Conservation (phyloP, 2,888 invertebrate species). For the Hyles lineata region DNA sequence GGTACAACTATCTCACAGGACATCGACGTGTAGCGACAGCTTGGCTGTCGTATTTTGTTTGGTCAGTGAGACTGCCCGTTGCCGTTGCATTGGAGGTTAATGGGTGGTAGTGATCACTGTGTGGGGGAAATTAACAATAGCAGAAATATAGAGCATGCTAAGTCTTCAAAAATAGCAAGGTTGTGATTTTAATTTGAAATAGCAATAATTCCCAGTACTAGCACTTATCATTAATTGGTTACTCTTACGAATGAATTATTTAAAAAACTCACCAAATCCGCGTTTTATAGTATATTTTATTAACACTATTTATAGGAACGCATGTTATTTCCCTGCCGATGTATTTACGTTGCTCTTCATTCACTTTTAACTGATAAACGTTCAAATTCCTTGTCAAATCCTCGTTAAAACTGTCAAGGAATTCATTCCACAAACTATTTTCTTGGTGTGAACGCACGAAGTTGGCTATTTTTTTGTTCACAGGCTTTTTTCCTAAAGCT, state of each 20-base stretch:
- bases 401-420: constrained; percentile 67
- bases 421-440: constrained; percentile 60
- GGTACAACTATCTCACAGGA: too few relatives aligned
- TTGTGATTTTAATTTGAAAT: too few relatives aligned
- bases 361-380: constrained; percentile 57
- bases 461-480: constrained; percentile 72
- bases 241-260: neutral
- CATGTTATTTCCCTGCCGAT: constrained; percentile 46
- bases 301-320: constrained; percentile 44
- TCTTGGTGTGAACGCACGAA: constrained; percentile 63
- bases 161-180: too few relatives aligned
- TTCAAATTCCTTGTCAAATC: constrained; percentile 73
- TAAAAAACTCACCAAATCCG: constrained; percentile 45
- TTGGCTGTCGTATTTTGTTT: too few relatives aligned
- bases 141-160: too few relatives aligned
- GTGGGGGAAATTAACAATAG: too few relatives aligned
- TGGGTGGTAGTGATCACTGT: too few relatives aligned
- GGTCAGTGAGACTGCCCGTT: too few relatives aligned
- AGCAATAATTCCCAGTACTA: too few relatives aligned
- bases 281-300: constrained; percentile 48
- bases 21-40: too few relatives aligned
- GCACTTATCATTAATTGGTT: too few relatives aligned
- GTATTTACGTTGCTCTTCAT: constrained; percentile 39
- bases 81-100: too few relatives aligned
- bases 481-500: constrained; percentile 65